These are phyloP conservation scores for Pyralis farinalis DNA, from an alignment of 2,888 invertebrate species.

Conservation along the genomic window DNA sequence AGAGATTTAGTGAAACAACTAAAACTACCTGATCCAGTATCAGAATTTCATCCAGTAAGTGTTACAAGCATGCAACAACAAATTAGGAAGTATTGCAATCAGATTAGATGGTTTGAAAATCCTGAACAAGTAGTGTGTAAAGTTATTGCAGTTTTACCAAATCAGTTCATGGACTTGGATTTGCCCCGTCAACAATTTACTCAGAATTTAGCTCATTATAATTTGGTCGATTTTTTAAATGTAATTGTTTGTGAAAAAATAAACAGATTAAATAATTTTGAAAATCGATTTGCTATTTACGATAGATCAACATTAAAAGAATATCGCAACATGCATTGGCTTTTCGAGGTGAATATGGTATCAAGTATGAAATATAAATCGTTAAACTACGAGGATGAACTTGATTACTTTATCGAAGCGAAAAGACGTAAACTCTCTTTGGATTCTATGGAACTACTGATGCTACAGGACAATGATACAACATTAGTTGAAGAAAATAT, in stretches of 20 bases:
- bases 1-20: constrained; percentile 75
- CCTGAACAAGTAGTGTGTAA: constrained; percentile 71
- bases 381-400: constrained; percentile 54
- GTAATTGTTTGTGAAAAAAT: constrained; percentile 79
- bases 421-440: constrained; percentile 67
- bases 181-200: constrained; percentile 56
- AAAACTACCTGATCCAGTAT: constrained; percentile 72
- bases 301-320: constrained; percentile 73
- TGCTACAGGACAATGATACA: constrained; percentile 60
- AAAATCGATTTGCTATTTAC: constrained; percentile 78
- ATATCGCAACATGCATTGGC: constrained; percentile 81
- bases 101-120: constrained; percentile 71
- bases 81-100: constrained; percentile 71
- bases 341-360: constrained; percentile 65
- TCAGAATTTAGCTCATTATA: constrained; percentile 57
- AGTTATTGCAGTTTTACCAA: constrained; percentile 63
- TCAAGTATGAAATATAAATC: constrained; percentile 56
- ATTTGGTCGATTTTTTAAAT: constrained; percentile 79
- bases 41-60: constrained; percentile 63
- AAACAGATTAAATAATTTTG: constrained; percentile 61
- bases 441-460: constrained; percentile 57
- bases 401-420: constrained; percentile 53
- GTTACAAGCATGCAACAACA: constrained; percentile 63
- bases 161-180: constrained; percentile 54
- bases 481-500: constrained; percentile 59